Evolutionary conservation across 53 echinoderm and acorn worm genomes (phyloP), one percentile per base, ranked within the genome.

Genomic region (Holothuria leucospilota): DNA sequence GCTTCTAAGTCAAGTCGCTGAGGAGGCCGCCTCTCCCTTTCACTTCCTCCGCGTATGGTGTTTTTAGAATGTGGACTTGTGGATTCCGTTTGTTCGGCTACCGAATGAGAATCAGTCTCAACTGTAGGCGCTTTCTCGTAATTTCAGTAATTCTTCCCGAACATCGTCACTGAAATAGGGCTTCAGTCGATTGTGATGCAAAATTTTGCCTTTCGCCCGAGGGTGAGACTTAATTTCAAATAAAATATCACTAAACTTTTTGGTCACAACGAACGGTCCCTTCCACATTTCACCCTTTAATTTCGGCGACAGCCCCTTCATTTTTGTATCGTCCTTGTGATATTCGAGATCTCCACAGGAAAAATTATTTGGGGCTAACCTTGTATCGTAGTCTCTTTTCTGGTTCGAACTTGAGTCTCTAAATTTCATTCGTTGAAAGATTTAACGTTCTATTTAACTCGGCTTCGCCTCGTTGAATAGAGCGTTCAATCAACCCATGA

Each of bases 281-380:
- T 60, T 74, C 90, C 94, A 94, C 24, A 63, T 23, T 12, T 75
- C 65, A 29, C 65, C 39, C 30, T 94, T 85, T 11, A 94, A 86
- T 56, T 92, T 94, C 0, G 87, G 94, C 27, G 62, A 51, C 42
- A 81, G 52, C 16, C 94, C 91, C 49, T 84, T 89, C 18, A 26
- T 60, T 79, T 53, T 83, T 41, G 77, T 91, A 12, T n/a, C 83
- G 51, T 88, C 86, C 15, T 85, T 73, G 39, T 78, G 53, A 59
- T 91, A 91, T 6, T 89, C 91, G 39, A 89, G 66, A 23, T 91
- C 87, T 10, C 86, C 91, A 8, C 53, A 29, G 13, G 82, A 68
- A 64, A 82, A 94, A 6, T 51, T 82, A 49, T 24, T 86, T 74
- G 5, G 64, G 34, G 34, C 34, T 34, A 34, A 3, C 34, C 34